A percentile compares a stretch with the other conserved stretches of the same genome.
phyloP scores from a whole-genome alignment of 2,113 vertebrate species.

The Nesogale talazaci region DNA sequence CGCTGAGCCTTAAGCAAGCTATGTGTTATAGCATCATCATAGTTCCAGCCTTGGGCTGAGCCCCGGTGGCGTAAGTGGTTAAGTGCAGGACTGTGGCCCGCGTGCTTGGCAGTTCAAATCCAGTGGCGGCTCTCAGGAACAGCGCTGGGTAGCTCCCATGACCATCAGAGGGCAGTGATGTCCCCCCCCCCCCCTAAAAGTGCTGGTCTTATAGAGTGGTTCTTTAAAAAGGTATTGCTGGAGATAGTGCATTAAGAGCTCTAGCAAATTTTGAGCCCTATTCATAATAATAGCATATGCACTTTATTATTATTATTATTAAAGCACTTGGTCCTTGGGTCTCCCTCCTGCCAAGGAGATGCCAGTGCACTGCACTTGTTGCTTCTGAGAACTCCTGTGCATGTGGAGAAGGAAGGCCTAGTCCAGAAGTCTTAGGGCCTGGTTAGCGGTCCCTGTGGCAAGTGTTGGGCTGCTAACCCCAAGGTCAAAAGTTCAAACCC shows the following conservation, averaged over 20 bases:
- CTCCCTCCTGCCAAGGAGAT: neutral
- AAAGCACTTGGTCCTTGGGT: neutral
- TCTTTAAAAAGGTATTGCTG: neutral
- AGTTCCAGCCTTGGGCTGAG: too few relatives aligned
- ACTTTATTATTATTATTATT: neutral
- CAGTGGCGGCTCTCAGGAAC: too few relatives aligned
- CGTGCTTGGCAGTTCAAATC: too few relatives aligned
- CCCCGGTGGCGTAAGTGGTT: too few relatives aligned
- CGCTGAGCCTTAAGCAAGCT: neutral
- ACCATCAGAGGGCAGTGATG: too few relatives aligned
- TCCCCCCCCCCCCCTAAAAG: too few relatives aligned
- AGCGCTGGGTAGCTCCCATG: too few relatives aligned
- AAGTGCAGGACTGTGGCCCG: too few relatives aligned
- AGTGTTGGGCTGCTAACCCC: too few relatives aligned
- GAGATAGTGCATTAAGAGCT: slow-evolving; percentile 8
- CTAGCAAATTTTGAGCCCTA: neutral
- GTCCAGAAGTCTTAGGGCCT: neutral
- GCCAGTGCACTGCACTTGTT: neutral
- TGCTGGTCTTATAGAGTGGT: neutral
- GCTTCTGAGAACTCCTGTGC: neutral
- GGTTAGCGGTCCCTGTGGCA: neutral
- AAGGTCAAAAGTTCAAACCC: too few relatives aligned
- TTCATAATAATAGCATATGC: neutral
- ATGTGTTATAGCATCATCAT: neutral
- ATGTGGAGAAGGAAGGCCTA: neutral